Conservation (phyloP, 2,797 vertebrate genomes). For the Urocyon cinereoargenteus region DNA sequence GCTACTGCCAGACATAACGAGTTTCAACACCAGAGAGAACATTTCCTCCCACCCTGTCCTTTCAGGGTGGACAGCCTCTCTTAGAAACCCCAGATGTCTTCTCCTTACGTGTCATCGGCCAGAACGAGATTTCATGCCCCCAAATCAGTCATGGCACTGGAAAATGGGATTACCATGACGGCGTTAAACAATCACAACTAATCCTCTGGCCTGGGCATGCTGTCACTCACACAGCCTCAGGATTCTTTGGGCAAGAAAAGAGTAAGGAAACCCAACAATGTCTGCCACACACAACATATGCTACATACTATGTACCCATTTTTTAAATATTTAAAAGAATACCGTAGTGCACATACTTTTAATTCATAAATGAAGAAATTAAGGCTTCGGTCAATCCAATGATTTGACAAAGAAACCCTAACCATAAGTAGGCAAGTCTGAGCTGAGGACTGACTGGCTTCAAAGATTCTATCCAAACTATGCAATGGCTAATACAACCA, state of each 20-base stretch:
- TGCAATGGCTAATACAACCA: fast-evolving
- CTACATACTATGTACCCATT: neutral
- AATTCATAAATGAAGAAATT: neutral
- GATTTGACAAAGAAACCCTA: neutral
- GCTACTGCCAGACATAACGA: neutral
- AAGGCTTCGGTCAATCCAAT: neutral
- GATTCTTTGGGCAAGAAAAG: neutral
- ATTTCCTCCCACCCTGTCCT: neutral
- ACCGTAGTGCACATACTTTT: neutral
- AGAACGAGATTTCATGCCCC: neutral
- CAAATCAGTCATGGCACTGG: neutral
- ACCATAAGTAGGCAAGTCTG: neutral
- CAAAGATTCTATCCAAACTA: neutral
- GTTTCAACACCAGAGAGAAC: neutral
- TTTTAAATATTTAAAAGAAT: neutral
- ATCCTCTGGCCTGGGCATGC: fast-evolving
- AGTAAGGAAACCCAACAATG: neutral
- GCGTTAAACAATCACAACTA: neutral
- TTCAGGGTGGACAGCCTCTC: neutral
- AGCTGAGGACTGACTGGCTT: too few species aligned
- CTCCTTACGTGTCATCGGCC: neutral
- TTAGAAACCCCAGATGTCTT: neutral
- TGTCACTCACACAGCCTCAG: neutral
- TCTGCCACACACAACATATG: neutral
- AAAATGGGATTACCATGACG: neutral